phyloP scores from a whole-genome alignment of 2,797 vertebrate species.

The Mus minutoides region DNA sequence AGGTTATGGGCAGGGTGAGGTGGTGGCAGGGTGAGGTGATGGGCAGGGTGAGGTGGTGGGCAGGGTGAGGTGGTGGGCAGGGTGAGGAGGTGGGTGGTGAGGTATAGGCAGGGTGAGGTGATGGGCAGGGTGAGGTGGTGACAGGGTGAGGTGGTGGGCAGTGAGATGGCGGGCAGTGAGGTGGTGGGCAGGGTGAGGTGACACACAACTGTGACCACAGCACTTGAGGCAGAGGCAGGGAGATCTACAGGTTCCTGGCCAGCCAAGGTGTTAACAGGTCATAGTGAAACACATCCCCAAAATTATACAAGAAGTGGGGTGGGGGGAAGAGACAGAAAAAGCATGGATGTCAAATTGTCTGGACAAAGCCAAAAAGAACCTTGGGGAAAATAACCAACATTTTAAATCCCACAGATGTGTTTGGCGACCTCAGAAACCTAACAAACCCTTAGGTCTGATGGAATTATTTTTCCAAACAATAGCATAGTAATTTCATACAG shows the following conservation, averaged over 20 bases:
- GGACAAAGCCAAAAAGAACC: neutral
- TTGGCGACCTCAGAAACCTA: neutral
- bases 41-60: too few species aligned
- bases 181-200: neutral
- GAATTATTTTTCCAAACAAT: neutral
- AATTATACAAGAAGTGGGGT: neutral
- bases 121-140: too few species aligned
- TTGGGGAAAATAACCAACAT: neutral
- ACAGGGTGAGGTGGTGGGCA: too few species aligned
- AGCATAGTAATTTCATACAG: neutral
- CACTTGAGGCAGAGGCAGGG: neutral
- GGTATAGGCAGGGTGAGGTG: too few species aligned
- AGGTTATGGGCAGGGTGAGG: too few species aligned
- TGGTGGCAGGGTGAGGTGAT: too few species aligned
- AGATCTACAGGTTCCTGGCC: neutral
- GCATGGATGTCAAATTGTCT: neutral
- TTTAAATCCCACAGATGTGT: neutral
- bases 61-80: too few species aligned
- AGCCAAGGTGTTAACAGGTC: neutral
- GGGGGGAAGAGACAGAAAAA: neutral
- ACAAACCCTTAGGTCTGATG: neutral
- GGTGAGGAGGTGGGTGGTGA: neutral
- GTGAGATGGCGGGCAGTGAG: too few species aligned
- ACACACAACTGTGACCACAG: neutral
- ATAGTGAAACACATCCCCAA: neutral